phyloP scores from a whole-genome alignment of 2,113 vertebrate genomes.

The Pithys albifrons region DNA sequence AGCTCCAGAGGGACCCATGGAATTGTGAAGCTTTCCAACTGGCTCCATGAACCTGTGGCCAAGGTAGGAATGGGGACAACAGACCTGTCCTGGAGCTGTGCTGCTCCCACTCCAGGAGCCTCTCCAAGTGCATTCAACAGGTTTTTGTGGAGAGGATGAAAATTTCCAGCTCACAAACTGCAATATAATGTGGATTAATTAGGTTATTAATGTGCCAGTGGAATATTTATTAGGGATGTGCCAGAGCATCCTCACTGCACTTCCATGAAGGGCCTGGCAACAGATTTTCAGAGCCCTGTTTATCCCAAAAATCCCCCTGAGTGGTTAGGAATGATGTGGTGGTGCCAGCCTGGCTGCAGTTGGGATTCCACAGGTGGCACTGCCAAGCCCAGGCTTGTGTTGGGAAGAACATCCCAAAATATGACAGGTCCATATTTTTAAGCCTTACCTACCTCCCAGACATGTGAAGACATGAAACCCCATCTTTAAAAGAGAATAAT shows the following conservation, averaged over 20 bases:
- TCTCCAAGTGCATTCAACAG: background rate
- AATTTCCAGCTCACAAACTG: background rate
- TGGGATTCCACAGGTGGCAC: background rate
- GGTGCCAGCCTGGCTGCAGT: background rate
- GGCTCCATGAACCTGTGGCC: accelerated
- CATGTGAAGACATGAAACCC: background rate
- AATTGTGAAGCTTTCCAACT: background rate
- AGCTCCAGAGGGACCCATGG: background rate
- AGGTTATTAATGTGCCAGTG: background rate
- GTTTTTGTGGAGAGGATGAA: background rate
- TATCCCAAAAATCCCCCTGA: background rate
- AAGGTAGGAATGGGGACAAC: background rate
- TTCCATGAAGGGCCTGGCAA: accelerated
- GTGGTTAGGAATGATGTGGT: accelerated
- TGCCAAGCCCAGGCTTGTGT: background rate
- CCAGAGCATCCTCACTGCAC: background rate
- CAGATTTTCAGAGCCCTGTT: background rate
- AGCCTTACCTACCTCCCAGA: background rate
- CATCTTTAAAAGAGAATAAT: background rate
- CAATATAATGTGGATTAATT: background rate
- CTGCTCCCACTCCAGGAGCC: background rate
- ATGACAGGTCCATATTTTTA: background rate
- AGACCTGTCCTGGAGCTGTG: background rate
- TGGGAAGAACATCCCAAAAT: background rate
- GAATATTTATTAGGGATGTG: background rate